A percentile compares a stretch with the other conserved stretches of the same genome.
Conservation (phyloP, 1,140 invertebrate species). For the Lutraria rhynchaena region DNA sequence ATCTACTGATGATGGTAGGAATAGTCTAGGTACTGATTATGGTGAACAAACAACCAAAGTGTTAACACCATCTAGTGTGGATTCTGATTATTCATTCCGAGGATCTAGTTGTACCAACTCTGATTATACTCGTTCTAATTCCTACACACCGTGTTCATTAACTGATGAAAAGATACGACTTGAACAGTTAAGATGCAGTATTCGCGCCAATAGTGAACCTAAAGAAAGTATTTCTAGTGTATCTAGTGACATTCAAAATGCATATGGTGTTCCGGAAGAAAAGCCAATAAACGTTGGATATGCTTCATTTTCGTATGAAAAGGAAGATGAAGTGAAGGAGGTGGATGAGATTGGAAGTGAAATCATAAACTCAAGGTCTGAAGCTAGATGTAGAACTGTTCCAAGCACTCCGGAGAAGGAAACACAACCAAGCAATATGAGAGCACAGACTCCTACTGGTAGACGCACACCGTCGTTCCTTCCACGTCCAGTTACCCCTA, state of each 20-base stretch:
- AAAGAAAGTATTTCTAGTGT: slow-evolving; percentile 23
- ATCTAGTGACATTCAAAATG: slow-evolving; percentile 27
- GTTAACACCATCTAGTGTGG: slow-evolving; percentile 48
- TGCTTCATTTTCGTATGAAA: slow-evolving; percentile 46
- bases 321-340: slow-evolving; percentile 30
- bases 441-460: slow-evolving; percentile 55
- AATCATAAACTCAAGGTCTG: slow-evolving; percentile 8
- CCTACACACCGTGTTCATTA: slow-evolving; percentile 43
- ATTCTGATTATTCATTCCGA: slow-evolving; percentile 52
- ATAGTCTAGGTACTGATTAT: slow-evolving; percentile 20
- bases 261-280: slow-evolving; percentile 9
- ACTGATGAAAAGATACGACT: slow-evolving; percentile 25
- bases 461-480: slow-evolving; percentile 60
- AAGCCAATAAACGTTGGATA: slow-evolving; percentile 53
- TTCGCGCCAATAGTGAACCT: slow-evolving; percentile 48
- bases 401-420: not conserved
- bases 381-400: not conserved
- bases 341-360: slow-evolving; percentile 39
- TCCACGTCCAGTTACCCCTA: slow-evolving; percentile 64
- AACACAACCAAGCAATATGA: slow-evolving; percentile 16
- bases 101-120: slow-evolving; percentile 13
- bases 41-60: slow-evolving; percentile 8
- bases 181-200: not conserved
- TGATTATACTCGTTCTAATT: slow-evolving; percentile 42
- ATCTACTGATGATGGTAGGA: slow-evolving; percentile 33